Evolutionary conservation across 2,113 vertebrate genomes (phyloP).

Genomic region (Chunga burmeisteri): DNA sequence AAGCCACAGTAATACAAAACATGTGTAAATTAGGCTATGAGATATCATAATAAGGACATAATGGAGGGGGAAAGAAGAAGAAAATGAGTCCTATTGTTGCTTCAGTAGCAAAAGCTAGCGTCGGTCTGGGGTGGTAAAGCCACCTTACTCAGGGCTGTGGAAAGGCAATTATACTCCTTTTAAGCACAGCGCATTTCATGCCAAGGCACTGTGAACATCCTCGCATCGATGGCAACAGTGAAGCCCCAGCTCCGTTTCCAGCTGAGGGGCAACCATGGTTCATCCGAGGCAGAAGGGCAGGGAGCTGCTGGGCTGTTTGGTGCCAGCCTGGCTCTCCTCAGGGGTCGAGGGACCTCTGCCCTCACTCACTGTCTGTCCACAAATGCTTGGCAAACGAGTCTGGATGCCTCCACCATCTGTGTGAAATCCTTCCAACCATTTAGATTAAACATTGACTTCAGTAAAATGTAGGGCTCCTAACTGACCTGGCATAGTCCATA

Average conservation of each 20-base stretch:
- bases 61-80: neutral
- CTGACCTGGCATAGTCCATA: conserved; percentile 41
- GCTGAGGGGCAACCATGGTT: neutral
- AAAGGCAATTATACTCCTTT: neutral
- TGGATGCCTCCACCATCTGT: conserved; percentile 38
- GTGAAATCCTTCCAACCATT: conserved; percentile 24
- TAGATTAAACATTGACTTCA: conserved; percentile 15
- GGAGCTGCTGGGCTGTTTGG: neutral
- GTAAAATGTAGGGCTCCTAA: conserved; percentile 40
- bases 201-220: neutral
- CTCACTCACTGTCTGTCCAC: neutral
- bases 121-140: neutral
- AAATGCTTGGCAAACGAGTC: neutral
- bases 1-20: neutral
- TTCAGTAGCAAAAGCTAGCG: neutral
- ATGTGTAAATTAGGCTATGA: neutral
- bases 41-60: conserved; percentile 1
- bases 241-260: neutral
- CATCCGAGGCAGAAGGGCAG: neutral
- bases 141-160: neutral
- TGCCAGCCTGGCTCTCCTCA: neutral
- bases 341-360: neutral
- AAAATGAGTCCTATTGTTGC: neutral
- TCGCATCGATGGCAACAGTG: rapidly evolving
- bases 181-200: neutral